These are phyloP conservation scores for Cataglyphis altisquamis DNA, from an alignment of 2,888 invertebrate species.

Conservation along the genomic window DNA sequence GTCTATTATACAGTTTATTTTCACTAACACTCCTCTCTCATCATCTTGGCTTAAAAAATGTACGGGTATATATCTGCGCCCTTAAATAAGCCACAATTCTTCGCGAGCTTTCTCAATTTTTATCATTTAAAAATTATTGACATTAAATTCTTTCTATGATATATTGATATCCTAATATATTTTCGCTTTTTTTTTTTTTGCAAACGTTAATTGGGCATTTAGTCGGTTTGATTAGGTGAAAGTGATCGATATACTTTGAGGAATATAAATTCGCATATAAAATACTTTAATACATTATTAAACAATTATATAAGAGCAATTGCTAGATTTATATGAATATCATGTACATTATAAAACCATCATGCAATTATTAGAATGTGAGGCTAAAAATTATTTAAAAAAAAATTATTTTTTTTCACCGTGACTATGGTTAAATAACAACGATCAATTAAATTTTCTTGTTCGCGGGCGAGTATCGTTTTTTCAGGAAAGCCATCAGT, in stretches of 20 bases:
- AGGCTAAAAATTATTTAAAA: not conserved
- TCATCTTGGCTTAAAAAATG: slow-evolving; percentile 6
- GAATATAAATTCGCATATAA: not conserved
- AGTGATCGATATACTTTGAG: not conserved
- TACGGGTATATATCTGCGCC: not conserved
- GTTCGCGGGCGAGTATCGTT: not conserved
- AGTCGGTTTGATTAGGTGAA: slow-evolving; percentile 25
- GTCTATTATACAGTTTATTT: slow-evolving; percentile 60
- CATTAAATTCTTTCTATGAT: not conserved
- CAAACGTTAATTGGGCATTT: not conserved
- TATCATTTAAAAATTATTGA: not conserved
- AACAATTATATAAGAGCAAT: not conserved
- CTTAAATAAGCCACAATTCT: not conserved
- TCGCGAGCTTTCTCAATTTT: not conserved
- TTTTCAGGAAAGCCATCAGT: not conserved
- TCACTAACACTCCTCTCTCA: not conserved
- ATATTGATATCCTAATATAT: not conserved
- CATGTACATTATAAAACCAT: not conserved
- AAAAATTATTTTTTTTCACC: not conserved
- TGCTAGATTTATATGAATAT: not conserved
- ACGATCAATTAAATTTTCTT: not conserved
- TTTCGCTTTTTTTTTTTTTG: not conserved
- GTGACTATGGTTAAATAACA: not conserved
- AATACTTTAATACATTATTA: not conserved
- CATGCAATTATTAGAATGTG: not conserved